Conservation (phyloP, 2,113 vertebrate genomes). For the Patagioenas fasciata region DNA sequence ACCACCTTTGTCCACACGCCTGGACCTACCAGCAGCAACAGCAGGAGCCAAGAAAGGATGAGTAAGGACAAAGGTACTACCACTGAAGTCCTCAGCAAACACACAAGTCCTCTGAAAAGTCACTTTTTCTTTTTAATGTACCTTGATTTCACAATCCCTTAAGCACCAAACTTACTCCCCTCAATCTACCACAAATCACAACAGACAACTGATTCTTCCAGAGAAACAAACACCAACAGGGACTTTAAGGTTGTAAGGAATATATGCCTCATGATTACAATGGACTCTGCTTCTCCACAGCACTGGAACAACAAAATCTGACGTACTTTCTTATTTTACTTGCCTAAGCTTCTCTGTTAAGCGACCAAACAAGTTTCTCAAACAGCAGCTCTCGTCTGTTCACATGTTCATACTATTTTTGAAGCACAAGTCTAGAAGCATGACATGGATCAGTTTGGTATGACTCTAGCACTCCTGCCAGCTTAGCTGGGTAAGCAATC, state of each 20-base stretch:
- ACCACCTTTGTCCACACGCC: not conserved
- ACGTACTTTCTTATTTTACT: not conserved
- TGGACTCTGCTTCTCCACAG: not conserved
- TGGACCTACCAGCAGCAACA: not conserved
- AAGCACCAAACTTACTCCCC: not conserved
- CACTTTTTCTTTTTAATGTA: not conserved
- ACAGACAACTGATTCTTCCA: not conserved
- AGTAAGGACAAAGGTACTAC: not conserved
- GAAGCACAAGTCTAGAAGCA: not conserved
- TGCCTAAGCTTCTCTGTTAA: not conserved
- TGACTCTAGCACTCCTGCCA: not conserved
- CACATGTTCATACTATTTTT: not conserved
- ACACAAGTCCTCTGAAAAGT: rapidly evolving
- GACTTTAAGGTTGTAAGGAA: not conserved
- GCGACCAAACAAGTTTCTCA: not conserved
- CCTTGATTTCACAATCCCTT: not conserved
- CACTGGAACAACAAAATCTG: not conserved
- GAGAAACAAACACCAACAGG: not conserved
- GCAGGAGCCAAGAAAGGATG: not conserved
- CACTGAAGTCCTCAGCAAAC: not conserved
- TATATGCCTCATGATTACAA: not conserved
- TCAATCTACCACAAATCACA: not conserved
- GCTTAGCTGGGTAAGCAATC: not conserved
- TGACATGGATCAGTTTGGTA: not conserved
- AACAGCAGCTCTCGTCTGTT: not conserved